Evolutionary conservation across 2,797 vertebrate genomes (phyloP), one percentile per base, ranked within the genome.

Genomic region (Propithecus perrieri): DNA sequence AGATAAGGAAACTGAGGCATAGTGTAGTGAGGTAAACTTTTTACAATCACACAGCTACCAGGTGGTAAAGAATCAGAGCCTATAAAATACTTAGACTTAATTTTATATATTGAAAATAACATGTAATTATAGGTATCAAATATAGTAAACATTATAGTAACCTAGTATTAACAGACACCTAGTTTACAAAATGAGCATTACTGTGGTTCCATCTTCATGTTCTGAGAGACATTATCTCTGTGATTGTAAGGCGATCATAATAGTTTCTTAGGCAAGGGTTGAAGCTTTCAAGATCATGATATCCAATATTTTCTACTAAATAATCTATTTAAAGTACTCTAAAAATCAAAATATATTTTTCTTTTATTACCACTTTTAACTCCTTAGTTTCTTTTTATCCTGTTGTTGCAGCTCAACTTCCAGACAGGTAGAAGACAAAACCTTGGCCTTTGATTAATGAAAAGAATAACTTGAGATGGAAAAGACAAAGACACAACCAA

Each of bases 111-210:
- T 71, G 28, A 71, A 85, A 76, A 85, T 81, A 78, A 33, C 2
- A 48, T 93, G 22, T 57, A 89, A 74, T 57, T 87, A 57, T 97
- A 97, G 33, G 85, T 98, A 30, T 89, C 79, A 97, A 79, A 18
- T 46, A 43, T 95, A 90, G 91, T 91, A 97, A 97, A 81, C 89
- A 93, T 97, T 97, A 92, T 97, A 97, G 96, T 98, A 98, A 97
- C 90, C 94, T 94, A 97, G 53, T 85, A 35, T 91, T 98, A 98
- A 84, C 93, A 96, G 90, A 35, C 72, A 96, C 85, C 85, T 97
- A 94, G 86, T 88, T 90, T 97, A 43, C 57, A 94, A 97, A 97
- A 94, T 84, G 72, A 96, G 87, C 59, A 84, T 89, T 71, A 85
- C 57, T 93, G 63, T 97, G 86, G 46, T 75, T 94, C 26, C 84